Base-by-base conservation (phyloP, 2,797 vertebrate species). In the Bufotes viridis region DNA sequence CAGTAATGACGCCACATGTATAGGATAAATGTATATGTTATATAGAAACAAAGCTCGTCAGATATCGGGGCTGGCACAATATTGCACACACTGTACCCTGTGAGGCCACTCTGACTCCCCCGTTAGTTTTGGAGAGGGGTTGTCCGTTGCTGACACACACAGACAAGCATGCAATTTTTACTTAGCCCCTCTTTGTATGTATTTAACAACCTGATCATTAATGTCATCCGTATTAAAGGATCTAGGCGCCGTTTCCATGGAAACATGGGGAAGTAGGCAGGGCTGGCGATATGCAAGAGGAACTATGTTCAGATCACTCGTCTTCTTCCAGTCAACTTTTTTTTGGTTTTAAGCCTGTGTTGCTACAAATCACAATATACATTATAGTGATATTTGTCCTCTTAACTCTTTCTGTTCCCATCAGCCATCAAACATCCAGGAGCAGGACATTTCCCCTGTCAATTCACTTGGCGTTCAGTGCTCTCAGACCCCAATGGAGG, bases 191-290 rank as follows among this genome's bases (percentile, higher is more conserved):
- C 90, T 91, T 93, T 90, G 87, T 93, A 51, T 90, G 83, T 74
- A 88, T 93, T 89, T 63, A 88, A 88, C 83, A 88, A 94, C 90
- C 92, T 88, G 91, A 92, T 94, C 90, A 92, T 94, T 94, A 93
- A 91, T 92, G 92, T 92, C 90, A 92, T 92, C 80, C 90, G 81
- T 82, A 72, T 92, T 92, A 91, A 51, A 91, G 90, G 75, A 90
- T 72, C 4, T 15, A 88, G 89, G 81, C 87, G 90, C 53, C 80
- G 93, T 94, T 94, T 92, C 94, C 92, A 93, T 93, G 91, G 94
- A 91, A 94, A 94, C 93, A 34, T 84, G 85, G 90, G 82, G 84
- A 93, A 93, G 91, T 92, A 90, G 87, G 69, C 84, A 89, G 90
- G 91, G 80, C 90, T 83, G 78, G 22, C 49, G 60, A 17, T 61